These are phyloP conservation scores for Cerceris ruficornis DNA, from an alignment of 2,888 invertebrate genomes.

Conservation along the genomic window DNA sequence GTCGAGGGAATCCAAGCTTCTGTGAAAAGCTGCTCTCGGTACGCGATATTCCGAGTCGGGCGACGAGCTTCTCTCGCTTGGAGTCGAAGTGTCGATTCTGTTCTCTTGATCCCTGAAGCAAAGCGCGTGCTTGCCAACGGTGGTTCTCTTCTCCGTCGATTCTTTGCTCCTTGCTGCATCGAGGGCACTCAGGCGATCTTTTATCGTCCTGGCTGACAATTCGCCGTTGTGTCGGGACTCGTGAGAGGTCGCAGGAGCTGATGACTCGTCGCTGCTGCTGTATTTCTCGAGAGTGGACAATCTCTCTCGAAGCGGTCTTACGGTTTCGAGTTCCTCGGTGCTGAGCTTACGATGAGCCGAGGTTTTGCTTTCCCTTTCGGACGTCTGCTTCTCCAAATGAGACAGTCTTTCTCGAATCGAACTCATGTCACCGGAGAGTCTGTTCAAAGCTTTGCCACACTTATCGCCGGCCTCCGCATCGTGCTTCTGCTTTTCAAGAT, in stretches of 20 bases:
- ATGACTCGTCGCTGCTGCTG: constrained; percentile 65
- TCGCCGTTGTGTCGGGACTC: constrained; percentile 67
- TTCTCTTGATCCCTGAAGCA: constrained; percentile 71
- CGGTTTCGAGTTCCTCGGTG: constrained; percentile 71
- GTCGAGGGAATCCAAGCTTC: constrained; percentile 86
- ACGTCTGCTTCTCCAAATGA: constrained; percentile 84
- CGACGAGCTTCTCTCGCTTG: constrained; percentile 79
- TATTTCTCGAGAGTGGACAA: constrained; percentile 75
- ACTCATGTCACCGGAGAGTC: constrained; percentile 85
- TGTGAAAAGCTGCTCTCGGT: constrained; percentile 82
- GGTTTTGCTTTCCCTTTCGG: constrained; percentile 71
- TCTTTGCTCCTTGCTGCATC: constrained; percentile 84
- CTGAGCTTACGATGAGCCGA: constrained; percentile 61
- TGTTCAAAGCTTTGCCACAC: constrained; percentile 78
- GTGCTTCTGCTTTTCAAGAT: constrained; percentile 86
- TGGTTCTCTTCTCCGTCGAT: constrained; percentile 63
- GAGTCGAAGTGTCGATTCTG: constrained; percentile 72
- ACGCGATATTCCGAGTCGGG: constrained; percentile 78
- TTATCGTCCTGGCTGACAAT: constrained; percentile 72
- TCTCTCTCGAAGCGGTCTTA: constrained; percentile 73
- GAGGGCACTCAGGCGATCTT: constrained; percentile 83
- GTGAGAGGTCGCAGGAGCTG: constrained; percentile 47
- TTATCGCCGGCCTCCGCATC: constrained; percentile 82
- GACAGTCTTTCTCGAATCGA: constrained; percentile 86
- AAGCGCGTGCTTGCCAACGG: constrained; percentile 72